Conservation (phyloP, 2,797 vertebrate genomes). For the Sebastes hubbsi region DNA sequence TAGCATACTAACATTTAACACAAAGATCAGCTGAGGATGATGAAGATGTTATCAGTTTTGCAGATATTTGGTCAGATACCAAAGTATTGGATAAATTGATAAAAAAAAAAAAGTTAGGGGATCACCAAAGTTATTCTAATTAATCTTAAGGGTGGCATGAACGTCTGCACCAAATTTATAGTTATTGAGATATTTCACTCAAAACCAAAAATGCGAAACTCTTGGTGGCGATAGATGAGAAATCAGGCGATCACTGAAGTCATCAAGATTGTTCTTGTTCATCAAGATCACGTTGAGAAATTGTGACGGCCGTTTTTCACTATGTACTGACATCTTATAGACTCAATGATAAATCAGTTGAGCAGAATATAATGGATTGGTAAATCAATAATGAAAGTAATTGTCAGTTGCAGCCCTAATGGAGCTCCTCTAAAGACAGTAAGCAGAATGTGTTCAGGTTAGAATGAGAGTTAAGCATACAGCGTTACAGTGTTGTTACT, state of each 20-base stretch:
- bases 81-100: not conserved
- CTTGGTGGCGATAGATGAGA: not conserved
- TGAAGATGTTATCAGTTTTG: not conserved
- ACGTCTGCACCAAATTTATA: not conserved
- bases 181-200: not conserved
- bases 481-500: too few relatives aligned
- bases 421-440: not conserved
- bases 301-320: not conserved
- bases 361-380: not conserved
- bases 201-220: not conserved
- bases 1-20: not conserved
- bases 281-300: too few relatives aligned
- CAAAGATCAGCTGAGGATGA: not conserved
- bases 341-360: not conserved
- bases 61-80: not conserved
- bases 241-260: too few relatives aligned
- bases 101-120: not conserved
- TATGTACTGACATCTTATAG: not conserved
- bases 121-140: not conserved
- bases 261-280: not conserved
- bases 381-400: not conserved
- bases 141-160: not conserved
- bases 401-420: not conserved
- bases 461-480: not conserved
- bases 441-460: not conserved